These are phyloP conservation scores for Danio tinwini DNA, from an alignment of 2,797 vertebrate genomes.

Conservation along the genomic window DNA sequence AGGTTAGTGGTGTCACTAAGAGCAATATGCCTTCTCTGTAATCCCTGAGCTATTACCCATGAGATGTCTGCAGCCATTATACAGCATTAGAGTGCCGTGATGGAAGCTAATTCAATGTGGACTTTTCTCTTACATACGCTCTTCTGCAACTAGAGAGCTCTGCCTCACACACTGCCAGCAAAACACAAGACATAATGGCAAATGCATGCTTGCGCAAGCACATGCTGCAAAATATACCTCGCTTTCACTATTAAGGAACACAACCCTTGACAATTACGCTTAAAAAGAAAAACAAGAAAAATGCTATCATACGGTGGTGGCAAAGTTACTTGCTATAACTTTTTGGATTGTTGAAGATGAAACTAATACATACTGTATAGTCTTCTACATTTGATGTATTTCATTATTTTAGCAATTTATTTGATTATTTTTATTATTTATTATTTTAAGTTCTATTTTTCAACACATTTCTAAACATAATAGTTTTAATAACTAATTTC, in stretches of 20 bases:
- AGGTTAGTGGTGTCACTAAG: slow-evolving; percentile 66
- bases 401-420: too few relatives aligned
- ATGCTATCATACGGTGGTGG: too few relatives aligned
- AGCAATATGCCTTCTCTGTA: slow-evolving; percentile 57
- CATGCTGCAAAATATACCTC: neutral
- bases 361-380: too few relatives aligned
- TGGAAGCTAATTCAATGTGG: slow-evolving; percentile 57
- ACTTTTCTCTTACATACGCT: slow-evolving; percentile 51
- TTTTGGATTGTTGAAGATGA: neutral
- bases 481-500: too few relatives aligned
- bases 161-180: slow-evolving; percentile 28
- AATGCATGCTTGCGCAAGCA: neutral
- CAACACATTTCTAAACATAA: too few relatives aligned
- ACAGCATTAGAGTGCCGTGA: slow-evolving; percentile 59
- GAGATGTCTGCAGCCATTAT: slow-evolving; percentile 69
- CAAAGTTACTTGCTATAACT: neutral
- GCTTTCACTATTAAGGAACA: neutral
- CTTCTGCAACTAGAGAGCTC: slow-evolving; percentile 14
- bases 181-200: slow-evolving; percentile 24
- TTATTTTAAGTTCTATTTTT: too few relatives aligned
- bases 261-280: neutral
- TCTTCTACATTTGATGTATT: too few relatives aligned
- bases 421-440: too few relatives aligned
- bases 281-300: neutral
- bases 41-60: slow-evolving; percentile 61